Percentiles rank a stretch among this genome's conserved stretches.
Evolutionary conservation across 2,888 invertebrate species (phyloP).

Genomic region (Heliconius hortense): DNA sequence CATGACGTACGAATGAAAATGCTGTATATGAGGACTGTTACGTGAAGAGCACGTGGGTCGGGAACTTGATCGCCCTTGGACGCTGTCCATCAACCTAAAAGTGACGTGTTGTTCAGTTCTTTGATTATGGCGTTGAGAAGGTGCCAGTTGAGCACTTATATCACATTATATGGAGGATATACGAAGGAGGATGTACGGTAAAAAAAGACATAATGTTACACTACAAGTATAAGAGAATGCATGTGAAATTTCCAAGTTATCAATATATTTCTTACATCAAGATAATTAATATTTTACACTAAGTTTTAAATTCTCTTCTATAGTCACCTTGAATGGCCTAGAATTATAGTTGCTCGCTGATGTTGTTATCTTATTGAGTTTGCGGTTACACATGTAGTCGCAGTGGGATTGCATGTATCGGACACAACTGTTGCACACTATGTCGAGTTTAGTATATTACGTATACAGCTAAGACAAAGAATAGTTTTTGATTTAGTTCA

Average conservation of each 20-base stretch:
- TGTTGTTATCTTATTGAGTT: constrained; percentile 55
- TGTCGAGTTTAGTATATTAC: constrained; percentile 20
- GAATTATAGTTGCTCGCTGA: constrained; percentile 18
- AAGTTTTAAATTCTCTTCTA: background rate
- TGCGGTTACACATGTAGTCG: constrained; percentile 66
- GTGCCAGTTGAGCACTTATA: background rate
- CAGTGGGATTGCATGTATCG: constrained; percentile 65
- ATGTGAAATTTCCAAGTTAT: too few relatives aligned
- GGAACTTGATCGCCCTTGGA: constrained; percentile 55
- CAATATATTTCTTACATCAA: too few relatives aligned
- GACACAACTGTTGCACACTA: constrained; percentile 59
- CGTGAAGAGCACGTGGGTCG: constrained; percentile 45
- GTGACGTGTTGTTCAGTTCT: constrained; percentile 6
- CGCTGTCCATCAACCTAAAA: constrained; percentile 39
- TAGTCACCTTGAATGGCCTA: background rate
- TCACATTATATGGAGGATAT: background rate
- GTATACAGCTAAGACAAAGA: background rate
- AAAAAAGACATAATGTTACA: too few relatives aligned
- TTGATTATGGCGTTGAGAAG: background rate
- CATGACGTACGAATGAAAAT: background rate
- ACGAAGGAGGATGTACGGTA: too few relatives aligned
- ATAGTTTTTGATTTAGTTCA: background rate
- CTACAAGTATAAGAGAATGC: too few relatives aligned
- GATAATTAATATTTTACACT: too few relatives aligned
- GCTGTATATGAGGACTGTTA: constrained; percentile 17